Evolutionary conservation across 2,113 vertebrate genomes (phyloP), one percentile per base, ranked within the genome.

Genomic region (Accipiter virgatus): DNA sequence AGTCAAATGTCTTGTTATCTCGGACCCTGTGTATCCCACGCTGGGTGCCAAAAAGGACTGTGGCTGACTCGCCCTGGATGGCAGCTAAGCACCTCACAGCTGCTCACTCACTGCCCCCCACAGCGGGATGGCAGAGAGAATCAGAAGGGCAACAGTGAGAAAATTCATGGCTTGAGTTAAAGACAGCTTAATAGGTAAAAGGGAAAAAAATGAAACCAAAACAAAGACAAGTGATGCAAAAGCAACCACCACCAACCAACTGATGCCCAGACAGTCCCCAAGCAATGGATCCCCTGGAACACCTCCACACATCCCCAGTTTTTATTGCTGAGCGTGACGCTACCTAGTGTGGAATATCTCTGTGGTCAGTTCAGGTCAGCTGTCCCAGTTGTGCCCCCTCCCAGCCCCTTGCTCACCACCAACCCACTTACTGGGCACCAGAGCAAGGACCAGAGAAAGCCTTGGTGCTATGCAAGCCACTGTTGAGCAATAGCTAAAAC

Each of bases 351-450:
- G 3, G 19, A 36, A 7, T 5, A 6, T 9, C 43, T 67, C 52
- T 75, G 56, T 36, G 47, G n/a, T 38, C 70, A 71, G n/a, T 7
- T 48, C 9, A 16, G 38, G 36, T 40, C 38, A 81, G 62, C 79
- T 61, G 38, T 32, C 10, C 61, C 52, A 53, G 68, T 10, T 4
- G 9, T 34, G 61, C 2, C 14, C 25, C 13, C 26, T 90, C 15
- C 52, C 34, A 50, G 12, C 15, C 40, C 88, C 72, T 5, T 17
- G n/a, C 48, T 40, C 53, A 72, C 16, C 40, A 6, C 26, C 43
- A 61, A 3, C 9, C 29, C 16, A 36, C 18, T 65, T 1, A 0
- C 18, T 83, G 53, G 26, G 26, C 31, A 5, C n/a, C 5, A 5
- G 45, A 27, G 43, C 0, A 26, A 80, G 83, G 14, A 56, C 62